These are phyloP conservation scores for Drosophila kohkoa DNA, from an alignment of 1,140 invertebrate genomes.

Conservation along the genomic window DNA sequence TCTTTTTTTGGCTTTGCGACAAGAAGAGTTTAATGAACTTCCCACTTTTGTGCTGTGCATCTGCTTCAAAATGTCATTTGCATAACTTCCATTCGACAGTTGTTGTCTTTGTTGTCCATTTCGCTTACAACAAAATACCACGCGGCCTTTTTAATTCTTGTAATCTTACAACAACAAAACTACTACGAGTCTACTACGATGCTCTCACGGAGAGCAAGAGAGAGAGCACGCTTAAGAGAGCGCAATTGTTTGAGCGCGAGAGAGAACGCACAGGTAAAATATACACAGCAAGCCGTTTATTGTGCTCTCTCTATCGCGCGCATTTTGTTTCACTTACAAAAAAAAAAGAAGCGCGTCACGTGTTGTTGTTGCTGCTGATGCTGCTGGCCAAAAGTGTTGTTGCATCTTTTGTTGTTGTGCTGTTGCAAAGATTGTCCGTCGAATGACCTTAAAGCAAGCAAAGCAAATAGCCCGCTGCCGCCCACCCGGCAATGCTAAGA, in stretches of 20 bases:
- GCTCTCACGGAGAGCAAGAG: background rate
- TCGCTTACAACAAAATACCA: slow-evolving; percentile 46
- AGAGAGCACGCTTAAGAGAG: slow-evolving; percentile 14
- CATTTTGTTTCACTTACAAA: slow-evolving; percentile 41
- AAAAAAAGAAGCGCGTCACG: slow-evolving; percentile 48
- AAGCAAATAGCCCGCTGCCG: slow-evolving; percentile 10
- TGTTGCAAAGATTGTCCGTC: slow-evolving; percentile 63
- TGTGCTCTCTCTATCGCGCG: slow-evolving; percentile 26
- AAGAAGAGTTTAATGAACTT: slow-evolving; percentile 66
- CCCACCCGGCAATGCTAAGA: slow-evolving; percentile 32
- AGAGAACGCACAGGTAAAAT: slow-evolving; percentile 12
- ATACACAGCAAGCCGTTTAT: background rate
- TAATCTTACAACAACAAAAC: slow-evolving; percentile 64
- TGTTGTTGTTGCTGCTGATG: slow-evolving; percentile 51
- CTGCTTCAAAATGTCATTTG: slow-evolving; percentile 9
- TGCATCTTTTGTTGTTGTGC: slow-evolving; percentile 38
- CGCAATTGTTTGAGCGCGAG: background rate
- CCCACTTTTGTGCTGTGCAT: background rate
- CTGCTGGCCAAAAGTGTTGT: slow-evolving; percentile 42
- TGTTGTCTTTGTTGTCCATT: slow-evolving; percentile 46
- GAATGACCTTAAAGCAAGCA: slow-evolving; percentile 73
- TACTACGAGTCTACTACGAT: background rate
- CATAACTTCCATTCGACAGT: background rate
- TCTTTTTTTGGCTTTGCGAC: no score
- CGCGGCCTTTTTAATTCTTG: slow-evolving; percentile 59